Base-by-base conservation (phyloP, 2,888 invertebrate genomes). In the Orthonevra nobilis region DNA sequence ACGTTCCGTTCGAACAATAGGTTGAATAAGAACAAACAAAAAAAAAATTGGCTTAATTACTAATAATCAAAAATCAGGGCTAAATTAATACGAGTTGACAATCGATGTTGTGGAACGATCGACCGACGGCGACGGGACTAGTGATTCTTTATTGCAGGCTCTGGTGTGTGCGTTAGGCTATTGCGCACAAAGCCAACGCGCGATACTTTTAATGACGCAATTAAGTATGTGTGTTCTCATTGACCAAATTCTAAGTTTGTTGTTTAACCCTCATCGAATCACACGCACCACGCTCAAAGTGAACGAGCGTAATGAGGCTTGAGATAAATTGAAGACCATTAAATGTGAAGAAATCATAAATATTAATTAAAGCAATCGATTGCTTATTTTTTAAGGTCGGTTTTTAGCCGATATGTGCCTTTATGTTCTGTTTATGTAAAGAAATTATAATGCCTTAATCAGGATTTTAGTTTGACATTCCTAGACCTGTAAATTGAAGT, bases 321-420 rank as follows among this genome's bases (percentile, higher is more conserved):
- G 44, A 77, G 52, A 72, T 52, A 48, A 77, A 77, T 77, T 77
- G 77, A 72, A 72, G 77, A 42, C 72, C 56, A 60, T 77, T 77
- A 64, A 77, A 64, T 60, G 64, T 60, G 60, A 58, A 42, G 52
- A 72, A 77, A 77, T 77, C 58, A 77, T 77, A 77, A 77, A 77
- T 77, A 72, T 77, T 77, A 72, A 77, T 77, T 77, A 72, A 77
- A 72, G 52, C 64, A 77, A 77, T 72, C 64, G 72, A 72, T 70
- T 56, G 77, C 60, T 52, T 50, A 63, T 75, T 77, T 50, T 26
- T 23, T n/a, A n/a, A n/a, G n/a, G n/a, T n/a, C n/a, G n/a, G n/a
- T n/a, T n/a, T n/a, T n/a, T n/a, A n/a, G n/a, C n/a, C n/a, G n/a
- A n/a, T n/a, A n/a, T n/a, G n/a, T n/a, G n/a, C n/a, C n/a, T n/a